These are phyloP conservation scores for Salvelinus sp. DNA, from an alignment of 2,113 vertebrate species.

Conservation along the genomic window DNA sequence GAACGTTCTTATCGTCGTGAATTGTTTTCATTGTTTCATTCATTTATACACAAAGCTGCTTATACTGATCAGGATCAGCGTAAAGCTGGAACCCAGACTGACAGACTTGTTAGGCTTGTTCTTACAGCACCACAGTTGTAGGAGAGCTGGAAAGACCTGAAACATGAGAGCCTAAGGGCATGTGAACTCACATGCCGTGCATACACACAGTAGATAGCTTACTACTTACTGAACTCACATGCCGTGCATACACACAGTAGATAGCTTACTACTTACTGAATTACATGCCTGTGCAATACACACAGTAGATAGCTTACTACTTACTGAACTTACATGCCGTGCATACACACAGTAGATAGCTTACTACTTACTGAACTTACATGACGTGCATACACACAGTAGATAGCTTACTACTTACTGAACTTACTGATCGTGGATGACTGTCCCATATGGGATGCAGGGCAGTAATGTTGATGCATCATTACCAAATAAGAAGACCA, in stretches of 20 bases:
- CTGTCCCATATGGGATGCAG: too few relatives aligned
- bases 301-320: not conserved
- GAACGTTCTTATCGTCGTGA: conserved; percentile 38
- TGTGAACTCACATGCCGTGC: not conserved
- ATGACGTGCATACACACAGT: not conserved
- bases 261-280: too few relatives aligned
- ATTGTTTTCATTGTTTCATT: conserved; percentile 50
- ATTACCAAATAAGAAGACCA: too few relatives aligned
- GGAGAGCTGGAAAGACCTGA: not conserved
- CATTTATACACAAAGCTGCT: conserved; percentile 61
- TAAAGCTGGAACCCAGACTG: conserved; percentile 36
- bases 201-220: not conserved
- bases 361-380: too few relatives aligned
- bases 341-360: not conserved
- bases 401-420: too few relatives aligned
- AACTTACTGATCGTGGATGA: too few relatives aligned
- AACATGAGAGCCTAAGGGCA: not conserved
- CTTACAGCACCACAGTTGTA: not conserved
- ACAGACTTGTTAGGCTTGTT: not conserved
- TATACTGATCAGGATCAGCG: conserved; percentile 56
- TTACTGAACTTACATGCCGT: not conserved
- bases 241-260: not conserved
- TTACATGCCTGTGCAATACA: not conserved
- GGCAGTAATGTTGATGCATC: too few relatives aligned
- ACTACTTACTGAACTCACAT: not conserved